phyloP scores from a whole-genome alignment of 2,797 vertebrate genomes.

The Fringilla coelebs region DNA sequence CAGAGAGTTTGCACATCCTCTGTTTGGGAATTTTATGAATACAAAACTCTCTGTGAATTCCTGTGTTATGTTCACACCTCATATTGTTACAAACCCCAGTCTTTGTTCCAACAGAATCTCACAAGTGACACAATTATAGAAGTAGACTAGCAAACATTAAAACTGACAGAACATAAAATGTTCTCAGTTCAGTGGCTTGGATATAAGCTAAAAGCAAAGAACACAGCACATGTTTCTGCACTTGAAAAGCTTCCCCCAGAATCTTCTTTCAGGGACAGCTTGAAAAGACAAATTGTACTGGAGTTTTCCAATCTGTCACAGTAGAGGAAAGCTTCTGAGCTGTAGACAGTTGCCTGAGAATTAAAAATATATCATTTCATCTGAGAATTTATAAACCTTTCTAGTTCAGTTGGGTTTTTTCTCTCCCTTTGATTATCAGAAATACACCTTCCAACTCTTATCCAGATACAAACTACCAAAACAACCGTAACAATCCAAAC shows the following conservation, averaged over 20 bases:
- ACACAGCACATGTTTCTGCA: constrained; percentile 9
- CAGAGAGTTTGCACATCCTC: neutral
- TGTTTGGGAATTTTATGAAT: neutral
- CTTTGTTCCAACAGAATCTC: neutral
- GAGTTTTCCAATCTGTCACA: constrained; percentile 61
- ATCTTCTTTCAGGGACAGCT: constrained; percentile 50
- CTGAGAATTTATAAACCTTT: constrained; percentile 40
- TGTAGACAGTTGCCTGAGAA: constrained; percentile 22
- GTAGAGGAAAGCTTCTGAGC: constrained; percentile 32
- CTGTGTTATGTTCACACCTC: neutral
- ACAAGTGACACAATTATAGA: constrained; percentile 6
- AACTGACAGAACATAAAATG: constrained; percentile 15
- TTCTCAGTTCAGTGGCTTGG: constrained; percentile 14
- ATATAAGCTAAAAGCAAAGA: constrained; percentile 26
- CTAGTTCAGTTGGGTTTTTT: neutral
- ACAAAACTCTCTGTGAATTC: neutral
- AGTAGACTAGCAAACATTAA: constrained; percentile 2
- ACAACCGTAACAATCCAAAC: neutral
- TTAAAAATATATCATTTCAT: constrained; percentile 56
- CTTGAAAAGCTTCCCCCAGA: constrained; percentile 46
- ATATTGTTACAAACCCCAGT: neutral
- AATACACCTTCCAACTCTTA: neutral
- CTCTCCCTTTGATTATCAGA: neutral
- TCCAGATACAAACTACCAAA: neutral
- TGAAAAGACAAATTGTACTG: constrained; percentile 61